phyloP scores from a whole-genome alignment of 2,888 invertebrate genomes.

The Thumatha senex region DNA sequence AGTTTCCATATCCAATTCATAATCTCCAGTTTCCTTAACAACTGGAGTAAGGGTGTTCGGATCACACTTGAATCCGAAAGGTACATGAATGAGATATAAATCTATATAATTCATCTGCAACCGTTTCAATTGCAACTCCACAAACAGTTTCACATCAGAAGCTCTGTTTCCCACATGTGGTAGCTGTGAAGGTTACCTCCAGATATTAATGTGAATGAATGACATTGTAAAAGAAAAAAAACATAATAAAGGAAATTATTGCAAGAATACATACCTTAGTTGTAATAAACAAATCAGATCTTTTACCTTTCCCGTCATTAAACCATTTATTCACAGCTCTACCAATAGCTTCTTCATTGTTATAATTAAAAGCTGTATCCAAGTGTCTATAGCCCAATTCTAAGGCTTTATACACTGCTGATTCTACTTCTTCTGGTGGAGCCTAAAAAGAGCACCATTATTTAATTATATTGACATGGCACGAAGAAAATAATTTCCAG shows the following conservation, averaged over 20 bases:
- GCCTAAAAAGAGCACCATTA: constrained; percentile 66
- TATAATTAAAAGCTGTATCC: constrained; percentile 91
- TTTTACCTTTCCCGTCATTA: constrained; percentile 82
- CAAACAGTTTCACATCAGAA: constrained; percentile 85
- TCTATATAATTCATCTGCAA: constrained; percentile 89
- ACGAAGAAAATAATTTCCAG: neutral
- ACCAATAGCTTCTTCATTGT: constrained; percentile 90
- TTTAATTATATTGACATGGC: constrained; percentile 2
- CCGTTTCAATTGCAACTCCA: constrained; percentile 85
- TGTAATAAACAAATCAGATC: constrained; percentile 90
- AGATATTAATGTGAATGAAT: too few species aligned
- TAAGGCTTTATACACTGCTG: constrained; percentile 85
- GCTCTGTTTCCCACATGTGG: constrained; percentile 88
- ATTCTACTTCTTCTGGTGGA: constrained; percentile 85
- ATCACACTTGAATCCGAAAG: constrained; percentile 86
- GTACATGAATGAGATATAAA: constrained; percentile 90
- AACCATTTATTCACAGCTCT: constrained; percentile 87
- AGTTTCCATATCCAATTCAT: constrained; percentile 84
- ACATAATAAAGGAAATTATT: neutral
- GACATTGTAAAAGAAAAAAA: too few species aligned
- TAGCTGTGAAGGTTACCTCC: constrained; percentile 70
- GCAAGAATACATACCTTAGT: constrained; percentile 85
- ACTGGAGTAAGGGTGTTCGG: constrained; percentile 80
- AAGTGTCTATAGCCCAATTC: constrained; percentile 89
- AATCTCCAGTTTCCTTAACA: constrained; percentile 83